These are phyloP conservation scores for Aphaenogaster ashmeadi DNA, from an alignment of 1,140 invertebrate species.

Conservation along the genomic window DNA sequence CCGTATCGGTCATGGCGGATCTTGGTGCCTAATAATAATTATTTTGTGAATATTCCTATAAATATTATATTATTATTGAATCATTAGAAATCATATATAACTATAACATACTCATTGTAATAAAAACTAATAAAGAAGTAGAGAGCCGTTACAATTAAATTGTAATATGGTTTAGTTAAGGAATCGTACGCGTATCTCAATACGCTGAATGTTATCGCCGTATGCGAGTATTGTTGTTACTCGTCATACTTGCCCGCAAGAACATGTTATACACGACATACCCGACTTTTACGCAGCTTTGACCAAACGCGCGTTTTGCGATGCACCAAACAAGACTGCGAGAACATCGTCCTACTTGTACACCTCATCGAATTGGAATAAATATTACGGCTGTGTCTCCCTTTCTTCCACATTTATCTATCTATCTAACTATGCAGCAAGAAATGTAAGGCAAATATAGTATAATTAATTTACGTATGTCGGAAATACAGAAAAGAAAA, in stretches of 20 bases:
- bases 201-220: too few species aligned
- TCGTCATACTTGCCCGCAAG: not conserved
- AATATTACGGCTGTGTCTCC: not conserved
- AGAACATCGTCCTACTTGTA: not conserved
- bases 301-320: not conserved
- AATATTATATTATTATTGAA: not conserved
- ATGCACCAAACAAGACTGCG: not conserved
- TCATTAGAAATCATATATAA: not conserved
- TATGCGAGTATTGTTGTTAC: not conserved
- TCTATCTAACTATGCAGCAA: not conserved
- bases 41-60: too few species aligned
- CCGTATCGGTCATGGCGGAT: too few species aligned
- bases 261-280: not conserved
- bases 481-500: not conserved
- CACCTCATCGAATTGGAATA: not conserved
- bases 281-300: not conserved
- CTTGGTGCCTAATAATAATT: too few species aligned
- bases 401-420: not conserved
- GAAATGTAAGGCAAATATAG: not conserved
- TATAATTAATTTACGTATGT: not conserved
- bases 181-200: not conserved
- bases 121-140: not conserved
- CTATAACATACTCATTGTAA: not conserved
- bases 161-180: not conserved
- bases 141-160: not conserved